These are phyloP conservation scores for Oncorhynchus nerka DNA, from an alignment of 2,113 vertebrate species.

Conservation along the genomic window DNA sequence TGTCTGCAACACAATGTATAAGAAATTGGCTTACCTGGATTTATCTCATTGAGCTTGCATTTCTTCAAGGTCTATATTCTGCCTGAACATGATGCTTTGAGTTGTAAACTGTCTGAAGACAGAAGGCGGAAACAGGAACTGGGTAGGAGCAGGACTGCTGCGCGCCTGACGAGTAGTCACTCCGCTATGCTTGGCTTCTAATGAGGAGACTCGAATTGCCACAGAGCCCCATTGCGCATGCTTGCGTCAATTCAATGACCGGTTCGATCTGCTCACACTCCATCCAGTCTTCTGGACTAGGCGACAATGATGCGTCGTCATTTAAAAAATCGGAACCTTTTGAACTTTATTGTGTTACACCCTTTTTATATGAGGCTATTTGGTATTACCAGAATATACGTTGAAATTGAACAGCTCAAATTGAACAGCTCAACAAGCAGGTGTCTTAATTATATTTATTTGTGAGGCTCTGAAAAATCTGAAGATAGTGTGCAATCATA, in stretches of 20 bases:
- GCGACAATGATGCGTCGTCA: too few relatives aligned
- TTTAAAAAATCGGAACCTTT: too few relatives aligned
- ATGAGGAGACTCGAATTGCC: conserved; percentile 34
- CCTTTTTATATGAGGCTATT: too few relatives aligned
- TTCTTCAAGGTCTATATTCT: conserved; percentile 22
- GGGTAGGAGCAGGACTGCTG: conserved; percentile 23
- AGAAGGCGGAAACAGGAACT: conserved; percentile 54
- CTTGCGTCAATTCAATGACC: conserved; percentile 31
- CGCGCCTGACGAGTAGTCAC: conserved; percentile 25
- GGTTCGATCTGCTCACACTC: too few relatives aligned
- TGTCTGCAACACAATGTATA: background rate
- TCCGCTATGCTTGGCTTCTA: conserved; percentile 30
- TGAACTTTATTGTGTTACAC: too few relatives aligned
- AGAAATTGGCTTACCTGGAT: conserved; percentile 26
- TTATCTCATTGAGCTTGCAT: background rate
- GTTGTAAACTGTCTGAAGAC: conserved; percentile 1
- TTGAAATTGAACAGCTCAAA: too few relatives aligned
- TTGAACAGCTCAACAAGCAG: too few relatives aligned
- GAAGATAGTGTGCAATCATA: too few relatives aligned
- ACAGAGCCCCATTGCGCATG: conserved; percentile 48
- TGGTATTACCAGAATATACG: too few relatives aligned
- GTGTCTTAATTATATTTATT: too few relatives aligned
- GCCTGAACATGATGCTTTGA: conserved; percentile 21
- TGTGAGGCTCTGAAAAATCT: too few relatives aligned
- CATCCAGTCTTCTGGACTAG: too few relatives aligned